Evolutionary conservation across 2,113 vertebrate genomes (phyloP).

Genomic region (Perca flavescens): DNA sequence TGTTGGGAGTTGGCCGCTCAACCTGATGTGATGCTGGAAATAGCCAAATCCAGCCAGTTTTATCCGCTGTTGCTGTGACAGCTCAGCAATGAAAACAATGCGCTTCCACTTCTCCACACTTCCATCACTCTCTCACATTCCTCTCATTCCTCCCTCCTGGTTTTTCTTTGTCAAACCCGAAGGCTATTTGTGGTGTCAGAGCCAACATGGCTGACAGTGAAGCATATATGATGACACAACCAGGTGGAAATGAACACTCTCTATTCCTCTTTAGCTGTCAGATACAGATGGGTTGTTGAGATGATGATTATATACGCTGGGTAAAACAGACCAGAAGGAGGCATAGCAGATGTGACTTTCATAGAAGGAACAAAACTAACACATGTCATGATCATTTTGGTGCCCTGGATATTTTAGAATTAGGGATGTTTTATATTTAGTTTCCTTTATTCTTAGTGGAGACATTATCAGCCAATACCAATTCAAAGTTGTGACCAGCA

Average conservation of each 20-base stretch:
- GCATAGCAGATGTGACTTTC: neutral
- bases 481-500: neutral
- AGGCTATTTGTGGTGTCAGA: constrained; percentile 43
- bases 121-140: constrained; percentile 6
- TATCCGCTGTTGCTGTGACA: constrained; percentile 41
- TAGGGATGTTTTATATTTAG: neutral
- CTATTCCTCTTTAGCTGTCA: constrained; percentile 27
- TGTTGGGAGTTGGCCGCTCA: constrained; percentile 5
- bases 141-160: neutral
- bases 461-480: neutral
- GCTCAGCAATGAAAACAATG: constrained; percentile 52
- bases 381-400: neutral
- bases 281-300: constrained; percentile 12
- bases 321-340: constrained; percentile 4
- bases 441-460: neutral
- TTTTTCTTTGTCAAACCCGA: constrained; percentile 30
- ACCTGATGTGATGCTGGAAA: constrained; percentile 33
- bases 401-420: neutral
- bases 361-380: neutral
- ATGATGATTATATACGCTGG: constrained; percentile 26
- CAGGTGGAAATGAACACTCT: constrained; percentile 51
- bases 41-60: constrained; percentile 39
- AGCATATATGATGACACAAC: constrained; percentile 49
- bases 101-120: constrained; percentile 40
- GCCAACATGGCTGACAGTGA: constrained; percentile 59